These are phyloP conservation scores for Riptortus pedestris DNA, from an alignment of 1,140 invertebrate genomes.

Conservation along the genomic window DNA sequence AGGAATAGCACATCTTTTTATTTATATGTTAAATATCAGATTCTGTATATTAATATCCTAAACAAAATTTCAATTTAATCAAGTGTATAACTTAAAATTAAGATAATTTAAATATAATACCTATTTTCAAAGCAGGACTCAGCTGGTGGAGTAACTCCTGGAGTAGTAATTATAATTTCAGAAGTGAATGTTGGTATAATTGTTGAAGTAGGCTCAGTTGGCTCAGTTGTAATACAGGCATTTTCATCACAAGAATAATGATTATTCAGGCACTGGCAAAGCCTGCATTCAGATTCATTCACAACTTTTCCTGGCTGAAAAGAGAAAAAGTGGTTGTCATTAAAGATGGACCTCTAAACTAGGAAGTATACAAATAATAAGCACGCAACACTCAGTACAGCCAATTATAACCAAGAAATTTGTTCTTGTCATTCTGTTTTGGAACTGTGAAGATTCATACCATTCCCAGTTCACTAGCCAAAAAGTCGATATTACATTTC, in stretches of 20 bases:
- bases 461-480: background rate
- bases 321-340: too few relatives aligned
- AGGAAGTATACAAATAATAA: too few relatives aligned
- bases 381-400: background rate
- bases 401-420: background rate
- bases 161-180: constrained; percentile 37
- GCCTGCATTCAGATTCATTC: constrained; percentile 48
- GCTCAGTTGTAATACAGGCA: constrained; percentile 36
- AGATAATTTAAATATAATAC: constrained; percentile 7
- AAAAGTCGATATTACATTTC: too few relatives aligned
- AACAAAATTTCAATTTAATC: too few relatives aligned
- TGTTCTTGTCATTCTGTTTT: too few relatives aligned
- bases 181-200: constrained; percentile 28
- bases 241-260: constrained; percentile 51
- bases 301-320: constrained; percentile 47
- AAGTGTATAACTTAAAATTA: too few relatives aligned
- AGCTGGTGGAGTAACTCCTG: constrained; percentile 42
- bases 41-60: too few relatives aligned
- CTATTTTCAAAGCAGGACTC: constrained; percentile 35
- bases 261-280: constrained; percentile 67
- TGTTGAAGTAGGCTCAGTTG: background rate
- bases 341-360: too few relatives aligned
- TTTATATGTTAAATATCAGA: too few relatives aligned
- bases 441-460: background rate
- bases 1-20: too few relatives aligned